Evolutionary conservation across 2,113 vertebrate species (phyloP).

Genomic region (Daubentonia madagascariensis): DNA sequence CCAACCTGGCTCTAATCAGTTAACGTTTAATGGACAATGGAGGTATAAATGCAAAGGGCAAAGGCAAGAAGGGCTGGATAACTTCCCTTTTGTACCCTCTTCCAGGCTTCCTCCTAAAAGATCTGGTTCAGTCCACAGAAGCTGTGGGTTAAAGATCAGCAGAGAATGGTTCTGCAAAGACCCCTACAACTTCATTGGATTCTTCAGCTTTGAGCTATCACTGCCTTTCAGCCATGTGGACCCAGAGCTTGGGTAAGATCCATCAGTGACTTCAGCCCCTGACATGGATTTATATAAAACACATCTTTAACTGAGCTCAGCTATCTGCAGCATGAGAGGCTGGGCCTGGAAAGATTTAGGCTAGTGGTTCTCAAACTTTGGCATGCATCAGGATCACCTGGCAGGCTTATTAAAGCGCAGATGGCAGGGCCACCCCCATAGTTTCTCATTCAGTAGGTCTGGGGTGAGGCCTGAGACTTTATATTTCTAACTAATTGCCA

Average conservation of each 20-base stretch:
- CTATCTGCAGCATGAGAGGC: background rate
- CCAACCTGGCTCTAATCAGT: background rate
- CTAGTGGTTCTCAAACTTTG: background rate
- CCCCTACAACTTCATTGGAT: background rate
- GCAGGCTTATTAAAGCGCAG: background rate
- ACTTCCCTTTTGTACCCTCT: background rate
- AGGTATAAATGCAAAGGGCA: background rate
- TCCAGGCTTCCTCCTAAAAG: background rate
- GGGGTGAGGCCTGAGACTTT: background rate
- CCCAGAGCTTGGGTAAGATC: background rate
- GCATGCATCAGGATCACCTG: background rate
- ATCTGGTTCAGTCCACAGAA: background rate
- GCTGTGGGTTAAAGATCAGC: background rate
- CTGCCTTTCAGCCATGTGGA: background rate
- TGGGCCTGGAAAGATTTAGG: conserved; percentile 18
- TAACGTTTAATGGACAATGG: background rate
- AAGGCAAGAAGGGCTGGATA: background rate
- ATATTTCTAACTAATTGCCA: background rate
- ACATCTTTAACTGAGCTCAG: background rate
- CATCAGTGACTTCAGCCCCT: background rate
- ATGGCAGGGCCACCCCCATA: background rate
- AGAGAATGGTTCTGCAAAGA: background rate
- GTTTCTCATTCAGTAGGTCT: background rate
- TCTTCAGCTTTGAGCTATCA: background rate
- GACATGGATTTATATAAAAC: background rate